Base-by-base conservation (phyloP, 2,113 vertebrate species). In the Catharus fuscescens region DNA sequence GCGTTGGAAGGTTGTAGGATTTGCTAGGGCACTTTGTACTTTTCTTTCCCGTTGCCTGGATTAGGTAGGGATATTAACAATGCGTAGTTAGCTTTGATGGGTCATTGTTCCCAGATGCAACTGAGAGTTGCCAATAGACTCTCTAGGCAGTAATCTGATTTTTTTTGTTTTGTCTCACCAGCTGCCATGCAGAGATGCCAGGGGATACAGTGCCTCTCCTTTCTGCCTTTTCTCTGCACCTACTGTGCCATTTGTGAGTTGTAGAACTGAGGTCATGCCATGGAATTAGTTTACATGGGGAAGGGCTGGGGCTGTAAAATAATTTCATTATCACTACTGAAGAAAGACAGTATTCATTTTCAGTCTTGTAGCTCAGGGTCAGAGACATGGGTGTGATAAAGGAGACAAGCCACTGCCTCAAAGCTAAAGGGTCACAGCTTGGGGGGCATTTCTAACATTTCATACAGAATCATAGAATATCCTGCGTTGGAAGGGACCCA, bases 131-230 rank as follows among this genome's bases (percentile, higher is more conserved):
- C 94, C 96, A 97, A 95, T 90, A 92, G 76, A 80, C 93, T 96
- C 89, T 95, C 79, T 71, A 96, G 90, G 92, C 94, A 94, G 56
- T 78, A 87, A 85, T 92, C 81, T 93, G 93, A 91, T 89, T 72
- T 90, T 76, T 89, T 89, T 91, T 94, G 86, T 94, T 96, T 94
- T 93, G 91, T 95, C 93, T 95, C 90, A 90, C 87, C 94, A 97
- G 94, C 95, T 97, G 96, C 92, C 92, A 48, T 4, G 60, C 87
- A 94, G 95, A 93, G 94, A 96, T 98, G 97, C 97, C 95, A 98
- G 91, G 94, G 71, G 93, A 97, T 92, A 93, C 91, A 89, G 74
- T 94, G 94, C 78, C 74, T 77, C 71, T 59, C 54, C 85, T 65
- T 87, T 96, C 72, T 80, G 59, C 78, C 85, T 70, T 85, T 90